phyloP scores from a whole-genome alignment of 2,113 vertebrate genomes.

The Mola mola region DNA sequence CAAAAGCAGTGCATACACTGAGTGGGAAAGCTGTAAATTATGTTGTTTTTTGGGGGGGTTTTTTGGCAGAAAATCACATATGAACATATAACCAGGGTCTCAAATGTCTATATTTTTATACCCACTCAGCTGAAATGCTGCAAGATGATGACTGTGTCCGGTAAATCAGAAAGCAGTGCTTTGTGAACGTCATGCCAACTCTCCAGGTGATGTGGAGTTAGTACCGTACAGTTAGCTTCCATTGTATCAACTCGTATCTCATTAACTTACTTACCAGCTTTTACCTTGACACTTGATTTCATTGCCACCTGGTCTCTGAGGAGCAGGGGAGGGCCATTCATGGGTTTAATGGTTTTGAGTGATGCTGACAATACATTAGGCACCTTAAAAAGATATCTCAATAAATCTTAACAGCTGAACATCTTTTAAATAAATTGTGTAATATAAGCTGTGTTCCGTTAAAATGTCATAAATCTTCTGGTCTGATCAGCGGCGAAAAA shows the following conservation, averaged over 20 bases:
- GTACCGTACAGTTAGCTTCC: slow-evolving; percentile 49
- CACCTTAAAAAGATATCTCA: slow-evolving; percentile 61
- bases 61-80: slow-evolving; percentile 75
- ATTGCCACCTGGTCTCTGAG: slow-evolving; percentile 51
- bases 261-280: slow-evolving; percentile 69
- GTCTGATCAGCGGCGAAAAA: slow-evolving; percentile 21
- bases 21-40: slow-evolving; percentile 71
- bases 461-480: slow-evolving; percentile 22
- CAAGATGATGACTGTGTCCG: slow-evolving; percentile 75
- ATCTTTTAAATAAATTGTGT: slow-evolving; percentile 55
- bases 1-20: slow-evolving; percentile 54
- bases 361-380: slow-evolving; percentile 56
- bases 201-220: slow-evolving; percentile 51
- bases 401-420: slow-evolving; percentile 43
- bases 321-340: slow-evolving; percentile 40
- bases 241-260: slow-evolving; percentile 55
- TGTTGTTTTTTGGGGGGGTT: slow-evolving; percentile 72
- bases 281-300: slow-evolving; percentile 54
- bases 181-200: slow-evolving; percentile 66
- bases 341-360: slow-evolving; percentile 48
- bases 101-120: slow-evolving; percentile 84
- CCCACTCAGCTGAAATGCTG: slow-evolving; percentile 80
- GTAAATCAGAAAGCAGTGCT: slow-evolving; percentile 72
- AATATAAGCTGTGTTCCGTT: slow-evolving; percentile 32
- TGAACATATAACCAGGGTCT: slow-evolving; percentile 83